Evolutionary conservation across 1,140 invertebrate genomes (phyloP), one percentile per base, ranked within the genome.

Genomic region (Drosophila willistoni): DNA sequence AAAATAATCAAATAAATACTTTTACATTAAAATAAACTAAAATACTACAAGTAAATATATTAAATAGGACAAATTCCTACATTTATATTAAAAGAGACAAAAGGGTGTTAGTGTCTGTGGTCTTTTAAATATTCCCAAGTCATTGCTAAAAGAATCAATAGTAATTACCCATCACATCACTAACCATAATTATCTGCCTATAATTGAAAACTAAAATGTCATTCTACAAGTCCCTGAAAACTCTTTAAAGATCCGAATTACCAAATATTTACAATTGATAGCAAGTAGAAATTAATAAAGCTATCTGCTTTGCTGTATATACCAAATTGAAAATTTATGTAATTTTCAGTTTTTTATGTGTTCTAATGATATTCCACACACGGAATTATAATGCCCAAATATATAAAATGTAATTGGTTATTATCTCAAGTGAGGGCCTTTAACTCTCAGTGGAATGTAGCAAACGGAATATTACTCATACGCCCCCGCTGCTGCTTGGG

Each of bases 401-500:
- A 39, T 39, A 39, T 12, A 39, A 39, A 39, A 39, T 22, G 44
- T 51, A 19, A 47, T 17, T 17, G 2, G 14, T 47, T 47, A 47
- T 19, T 47, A 51, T 12, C 17, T 7, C 3, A 22, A 51, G 44
- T 51, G 44, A 9, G 17, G 12, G 9, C 10, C 17, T 5, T 19
- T 51, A 51, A 51, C 17, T 51, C 19, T 19, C 17, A 34, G 42
- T 68, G 70, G 69, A 13, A 12, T 39, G 36, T 69, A 41, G 65
- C 29, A 44, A 42, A 61, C 61, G 68, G 68, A 67, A 59, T 68
- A 87, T 82, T 87, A 73, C 67, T 63, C 67, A 82, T 79, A 82
- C 83, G 82, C 68, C 82, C 44, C 29, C 29, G 29, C 57, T 51
- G 68, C 68, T 59, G 39, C 36, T 64, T 9, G 33, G 17, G n/a